Evolutionary conservation across 2,888 invertebrate genomes (phyloP), one percentile per base, ranked within the genome.

Genomic region (Volucella inflata): DNA sequence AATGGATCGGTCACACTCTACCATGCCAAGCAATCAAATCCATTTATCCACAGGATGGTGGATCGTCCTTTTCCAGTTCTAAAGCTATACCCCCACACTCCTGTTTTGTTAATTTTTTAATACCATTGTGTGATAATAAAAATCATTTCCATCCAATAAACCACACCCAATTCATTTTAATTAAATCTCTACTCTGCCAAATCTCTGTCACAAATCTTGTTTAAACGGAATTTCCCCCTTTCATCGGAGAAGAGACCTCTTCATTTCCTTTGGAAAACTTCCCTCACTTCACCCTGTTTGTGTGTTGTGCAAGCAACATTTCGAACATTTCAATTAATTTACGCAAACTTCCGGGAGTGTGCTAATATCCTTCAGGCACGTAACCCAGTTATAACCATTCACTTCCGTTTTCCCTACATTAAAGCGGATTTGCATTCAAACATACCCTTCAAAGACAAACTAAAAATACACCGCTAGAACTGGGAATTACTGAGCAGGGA

Each of bases 361-460:
- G 67, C 57, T 78, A 78, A 83, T 78, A 40, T 57, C 68, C 83
- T 50, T 17, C 17, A 17, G 40, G 59, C 78, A 83, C 74, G 83
- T 78, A 78, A 83, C 50, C 46, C 44, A 70, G 74, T 70, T 74
- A 78, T 78, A 74, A 64, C 68, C 55, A 67, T 68, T 83, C 67
- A 67, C 62, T 74, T 68, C 67, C 30, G 30, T 6, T 30, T 30
- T 30, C 1, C 30, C 30, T 6, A 4, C 30, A 30, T 30, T 30
- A 30, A 30, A 6, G 30, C 30, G 30, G 30, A 68, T 57, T 57
- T 59, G 8, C 44, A 48, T 55, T 11, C 16, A 36, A 67, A 46
- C 12, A 59, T 76, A 59, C 44, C 51, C 57, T 59, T 42, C 6
- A 30, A 44, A 62, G 16, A 62, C 50, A 44, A 59, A 65, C 40